Evolutionary conservation across 1,140 invertebrate species (phyloP).

Genomic region (Phortica variegata): DNA sequence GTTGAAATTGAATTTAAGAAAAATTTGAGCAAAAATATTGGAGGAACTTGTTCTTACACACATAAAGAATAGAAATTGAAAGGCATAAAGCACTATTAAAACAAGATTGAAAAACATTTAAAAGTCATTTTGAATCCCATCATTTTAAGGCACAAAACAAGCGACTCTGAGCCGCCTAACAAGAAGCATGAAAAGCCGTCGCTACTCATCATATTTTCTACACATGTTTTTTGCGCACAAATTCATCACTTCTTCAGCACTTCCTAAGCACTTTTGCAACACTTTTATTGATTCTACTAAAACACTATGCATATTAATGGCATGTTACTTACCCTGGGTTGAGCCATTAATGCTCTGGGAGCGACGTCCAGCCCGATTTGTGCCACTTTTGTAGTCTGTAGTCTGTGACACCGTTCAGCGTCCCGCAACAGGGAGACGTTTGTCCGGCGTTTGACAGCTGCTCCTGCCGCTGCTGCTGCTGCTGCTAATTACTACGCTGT

Average conservation of each 20-base stretch:
- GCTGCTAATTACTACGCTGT: background rate
- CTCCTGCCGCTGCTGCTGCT: background rate
- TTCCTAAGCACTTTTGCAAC: background rate
- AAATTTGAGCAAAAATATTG: too few relatives aligned
- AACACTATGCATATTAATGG: background rate
- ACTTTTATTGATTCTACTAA: background rate
- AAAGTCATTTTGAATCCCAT: too few relatives aligned
- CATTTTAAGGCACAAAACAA: too few relatives aligned
- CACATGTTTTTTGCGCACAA: background rate
- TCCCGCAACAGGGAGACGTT: slow-evolving; percentile 17
- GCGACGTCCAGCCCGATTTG: slow-evolving; percentile 58
- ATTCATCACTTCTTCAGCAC: background rate
- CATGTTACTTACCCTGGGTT: slow-evolving; percentile 54
- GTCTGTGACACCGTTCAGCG: slow-evolving; percentile 19
- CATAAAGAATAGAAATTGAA: too few relatives aligned
- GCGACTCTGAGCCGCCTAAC: too few relatives aligned
- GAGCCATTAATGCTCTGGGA: slow-evolving; percentile 59
- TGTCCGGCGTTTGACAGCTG: background rate
- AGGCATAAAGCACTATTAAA: too few relatives aligned
- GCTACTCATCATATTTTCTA: slow-evolving; percentile 8
- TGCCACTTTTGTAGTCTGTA: slow-evolving; percentile 51
- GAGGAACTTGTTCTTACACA: too few relatives aligned
- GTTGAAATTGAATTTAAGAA: too few relatives aligned
- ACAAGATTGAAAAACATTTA: too few relatives aligned
- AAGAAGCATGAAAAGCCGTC: slow-evolving; percentile 5